Evolutionary conservation across 2,797 vertebrate genomes (phyloP).

Genomic region (Eospalax fontanierii): DNA sequence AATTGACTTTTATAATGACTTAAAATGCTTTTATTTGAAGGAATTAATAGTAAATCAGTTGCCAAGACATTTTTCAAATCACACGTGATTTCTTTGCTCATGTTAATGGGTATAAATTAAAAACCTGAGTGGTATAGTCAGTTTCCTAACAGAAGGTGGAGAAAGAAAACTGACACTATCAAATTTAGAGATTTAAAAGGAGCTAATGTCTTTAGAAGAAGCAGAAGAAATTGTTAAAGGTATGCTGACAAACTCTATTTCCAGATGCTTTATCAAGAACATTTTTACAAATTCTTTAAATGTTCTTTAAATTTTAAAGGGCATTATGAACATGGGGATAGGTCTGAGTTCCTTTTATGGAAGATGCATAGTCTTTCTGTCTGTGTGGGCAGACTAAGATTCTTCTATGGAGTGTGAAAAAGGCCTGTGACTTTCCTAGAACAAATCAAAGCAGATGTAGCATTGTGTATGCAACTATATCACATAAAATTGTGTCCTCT

Average conservation of each 20-base stretch:
- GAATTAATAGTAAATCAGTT: neutral
- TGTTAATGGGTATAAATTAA: neutral
- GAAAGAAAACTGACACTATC: neutral
- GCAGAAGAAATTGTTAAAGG: neutral
- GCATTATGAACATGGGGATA: neutral
- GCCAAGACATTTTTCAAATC: neutral
- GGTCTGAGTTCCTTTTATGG: fast-evolving
- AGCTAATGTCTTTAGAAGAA: neutral
- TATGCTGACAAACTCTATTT: neutral
- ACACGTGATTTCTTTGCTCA: neutral
- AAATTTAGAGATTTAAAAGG: neutral
- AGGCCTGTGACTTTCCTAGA: neutral
- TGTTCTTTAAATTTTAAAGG: too few species aligned
- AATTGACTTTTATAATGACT: neutral
- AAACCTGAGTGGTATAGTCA: neutral
- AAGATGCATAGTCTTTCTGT: neutral
- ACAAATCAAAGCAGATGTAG: neutral
- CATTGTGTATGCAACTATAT: neutral
- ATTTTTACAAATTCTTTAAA: neutral
- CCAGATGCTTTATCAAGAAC: neutral
- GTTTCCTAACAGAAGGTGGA: neutral
- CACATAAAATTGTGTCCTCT: neutral
- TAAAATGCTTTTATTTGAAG: neutral
- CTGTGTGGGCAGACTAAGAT: too few species aligned
- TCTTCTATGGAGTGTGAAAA: neutral